Evolutionary conservation across 1,140 invertebrate genomes (phyloP).

Genomic region (Drosophila baimaii): DNA sequence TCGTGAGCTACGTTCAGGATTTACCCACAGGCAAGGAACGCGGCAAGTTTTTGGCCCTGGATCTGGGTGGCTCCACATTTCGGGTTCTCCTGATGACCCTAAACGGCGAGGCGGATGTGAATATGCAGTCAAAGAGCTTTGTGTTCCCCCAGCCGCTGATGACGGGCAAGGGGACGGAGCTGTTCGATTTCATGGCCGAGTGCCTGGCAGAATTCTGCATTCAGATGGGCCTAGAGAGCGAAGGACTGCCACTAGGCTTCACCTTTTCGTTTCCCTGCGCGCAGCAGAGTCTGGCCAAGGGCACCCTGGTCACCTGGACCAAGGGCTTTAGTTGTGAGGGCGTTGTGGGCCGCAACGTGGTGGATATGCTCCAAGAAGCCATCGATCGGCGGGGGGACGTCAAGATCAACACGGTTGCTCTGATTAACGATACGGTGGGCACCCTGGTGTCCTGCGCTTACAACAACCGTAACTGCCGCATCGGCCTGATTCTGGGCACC

Average conservation of each 20-base stretch:
- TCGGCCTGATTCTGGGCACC: conserved; percentile 90
- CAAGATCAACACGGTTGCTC: conserved; percentile 92
- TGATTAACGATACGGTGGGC: conserved; percentile 99
- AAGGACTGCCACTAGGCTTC: conserved; percentile 91
- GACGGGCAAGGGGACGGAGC: conserved; percentile 92
- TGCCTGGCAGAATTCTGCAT: conserved; percentile 96
- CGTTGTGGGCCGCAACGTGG: conserved; percentile 91
- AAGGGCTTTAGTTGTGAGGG: conserved; percentile 67
- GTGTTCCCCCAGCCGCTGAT: conserved; percentile 95
- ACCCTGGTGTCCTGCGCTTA: conserved; percentile 88
- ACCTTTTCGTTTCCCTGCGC: conserved; percentile 98
- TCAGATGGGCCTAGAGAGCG: conserved; percentile 88
- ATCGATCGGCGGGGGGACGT: conserved; percentile 86
- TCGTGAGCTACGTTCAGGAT: conserved; percentile 95
- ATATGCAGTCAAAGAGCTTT: conserved; percentile 97
- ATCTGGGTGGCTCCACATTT: conserved; percentile 99
- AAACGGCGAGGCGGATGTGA: conserved; percentile 88
- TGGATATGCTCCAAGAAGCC: conserved; percentile 91
- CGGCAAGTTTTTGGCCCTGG: conserved; percentile 97
- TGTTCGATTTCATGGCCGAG: conserved; percentile 99
- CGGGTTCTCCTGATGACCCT: conserved; percentile 96
- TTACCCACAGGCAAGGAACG: conserved; percentile 97
- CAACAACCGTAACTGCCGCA: conserved; percentile 62
- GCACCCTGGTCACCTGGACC: conserved; percentile 96
- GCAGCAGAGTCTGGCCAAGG: conserved; percentile 95